Evolutionary conservation across 2,797 vertebrate species (phyloP).

Genomic region (Coranthus polyacanthus): DNA sequence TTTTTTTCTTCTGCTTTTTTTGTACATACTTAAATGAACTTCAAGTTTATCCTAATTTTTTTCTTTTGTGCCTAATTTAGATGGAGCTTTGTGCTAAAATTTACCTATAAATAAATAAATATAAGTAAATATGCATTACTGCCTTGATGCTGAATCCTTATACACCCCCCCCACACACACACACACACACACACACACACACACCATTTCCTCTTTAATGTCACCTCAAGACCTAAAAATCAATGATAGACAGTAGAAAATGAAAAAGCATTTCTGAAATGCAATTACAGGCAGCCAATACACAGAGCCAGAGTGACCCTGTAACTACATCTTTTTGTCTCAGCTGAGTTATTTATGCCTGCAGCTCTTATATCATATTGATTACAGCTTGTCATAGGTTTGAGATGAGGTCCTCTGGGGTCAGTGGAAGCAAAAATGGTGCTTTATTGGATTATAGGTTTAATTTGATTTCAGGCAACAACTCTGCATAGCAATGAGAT

Average conservation of each 20-base stretch:
- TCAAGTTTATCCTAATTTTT: too few species aligned
- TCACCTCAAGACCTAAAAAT: constrained; percentile 87
- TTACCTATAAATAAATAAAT: too few species aligned
- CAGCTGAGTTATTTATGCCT: constrained; percentile 89
- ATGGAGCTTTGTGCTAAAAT: too few species aligned
- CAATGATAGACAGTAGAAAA: constrained; percentile 89
- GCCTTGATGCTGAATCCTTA: constrained; percentile 25
- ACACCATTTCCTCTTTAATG: constrained; percentile 73
- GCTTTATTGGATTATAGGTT: constrained; percentile 79
- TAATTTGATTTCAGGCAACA: constrained; percentile 77
- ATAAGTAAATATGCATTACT: too few species aligned
- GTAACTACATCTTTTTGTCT: constrained; percentile 70
- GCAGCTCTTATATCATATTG: constrained; percentile 90
- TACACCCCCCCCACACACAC: constrained; percentile 12
- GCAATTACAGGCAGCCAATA: constrained; percentile 87
- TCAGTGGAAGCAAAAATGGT: constrained; percentile 69
- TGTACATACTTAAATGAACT: too few species aligned
- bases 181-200: too few species aligned
- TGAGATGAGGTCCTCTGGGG: constrained; percentile 81
- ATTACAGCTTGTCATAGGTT: constrained; percentile 86
- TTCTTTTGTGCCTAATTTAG: too few species aligned
- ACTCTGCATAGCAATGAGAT: constrained; percentile 56
- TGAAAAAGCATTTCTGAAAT: constrained; percentile 88
- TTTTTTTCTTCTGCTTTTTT: too few species aligned
- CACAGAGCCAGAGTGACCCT: constrained; percentile 82